Percentiles rank a stretch among this genome's conserved stretches.
phyloP scores from a whole-genome alignment of 1,140 invertebrate species.

The Mizuhopecten yessoensis region DNA sequence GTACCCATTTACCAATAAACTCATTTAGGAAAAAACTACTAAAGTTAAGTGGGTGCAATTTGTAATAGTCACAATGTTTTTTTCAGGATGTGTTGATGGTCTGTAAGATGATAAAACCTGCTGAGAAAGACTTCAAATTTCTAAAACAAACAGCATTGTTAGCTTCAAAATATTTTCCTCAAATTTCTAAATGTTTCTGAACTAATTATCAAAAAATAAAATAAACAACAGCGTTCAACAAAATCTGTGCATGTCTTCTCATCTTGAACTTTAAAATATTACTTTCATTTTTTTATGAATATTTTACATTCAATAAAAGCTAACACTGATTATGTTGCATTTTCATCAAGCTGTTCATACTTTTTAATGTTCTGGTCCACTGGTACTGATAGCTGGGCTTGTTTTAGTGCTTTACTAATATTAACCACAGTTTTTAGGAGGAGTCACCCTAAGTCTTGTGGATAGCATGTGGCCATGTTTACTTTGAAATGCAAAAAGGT shows the following conservation, averaged over 20 bases:
- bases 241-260: too few species aligned
- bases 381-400: background rate
- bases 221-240: too few species aligned
- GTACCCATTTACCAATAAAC: background rate
- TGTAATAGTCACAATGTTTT: background rate
- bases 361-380: background rate
- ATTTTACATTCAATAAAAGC: too few species aligned
- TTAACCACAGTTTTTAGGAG: background rate
- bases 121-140: background rate
- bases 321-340: too few species aligned
- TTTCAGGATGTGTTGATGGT: background rate
- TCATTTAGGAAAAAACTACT: background rate
- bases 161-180: background rate
- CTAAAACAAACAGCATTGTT: background rate
- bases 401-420: background rate
- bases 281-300: too few species aligned
- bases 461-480: constrained; percentile 10
- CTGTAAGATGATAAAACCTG: background rate
- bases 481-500: background rate
- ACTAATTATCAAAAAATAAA: too few species aligned
- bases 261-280: too few species aligned
- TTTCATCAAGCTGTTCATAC: background rate
- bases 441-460: background rate
- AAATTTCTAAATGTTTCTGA: too few species aligned
- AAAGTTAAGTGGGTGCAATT: background rate